Conservation (phyloP, 2,888 invertebrate genomes). For the Tridacna gigas region DNA sequence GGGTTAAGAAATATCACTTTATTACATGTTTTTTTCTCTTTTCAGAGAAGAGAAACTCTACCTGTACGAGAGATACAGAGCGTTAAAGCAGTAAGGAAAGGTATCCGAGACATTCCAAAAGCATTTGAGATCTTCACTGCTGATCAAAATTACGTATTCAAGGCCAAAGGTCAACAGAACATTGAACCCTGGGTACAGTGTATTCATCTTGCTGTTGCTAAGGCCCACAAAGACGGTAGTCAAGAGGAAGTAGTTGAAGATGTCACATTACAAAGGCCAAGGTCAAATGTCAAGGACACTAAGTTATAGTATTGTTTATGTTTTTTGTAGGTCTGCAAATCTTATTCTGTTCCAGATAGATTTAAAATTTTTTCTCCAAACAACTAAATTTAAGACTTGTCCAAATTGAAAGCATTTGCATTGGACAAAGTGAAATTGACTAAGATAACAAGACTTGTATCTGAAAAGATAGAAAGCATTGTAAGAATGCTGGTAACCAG, state of each 20-base stretch:
- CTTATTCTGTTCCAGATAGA: too few relatives aligned
- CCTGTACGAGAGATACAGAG: conserved; percentile 97
- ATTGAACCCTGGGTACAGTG: conserved; percentile 98
- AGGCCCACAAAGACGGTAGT: conserved; percentile 88
- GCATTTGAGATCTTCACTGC: conserved; percentile 98
- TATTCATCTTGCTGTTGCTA: conserved; percentile 95
- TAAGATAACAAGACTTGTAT: background rate
- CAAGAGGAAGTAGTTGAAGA: conserved; percentile 50
- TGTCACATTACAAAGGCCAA: conserved; percentile 65
- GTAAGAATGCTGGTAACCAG: background rate
- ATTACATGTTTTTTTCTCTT: conserved; percentile 23
- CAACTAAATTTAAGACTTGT: background rate
- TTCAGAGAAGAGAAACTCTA: conserved; percentile 91
- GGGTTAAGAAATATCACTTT: too few relatives aligned
- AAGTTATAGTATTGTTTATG: conserved; percentile 60
- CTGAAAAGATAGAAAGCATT: background rate
- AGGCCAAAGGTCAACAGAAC: conserved; percentile 97
- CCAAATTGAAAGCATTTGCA: background rate
- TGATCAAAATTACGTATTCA: conserved; percentile 94
- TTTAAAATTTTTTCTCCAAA: background rate
- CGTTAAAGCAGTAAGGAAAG: conserved; percentile 96
- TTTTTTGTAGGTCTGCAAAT: too few relatives aligned
- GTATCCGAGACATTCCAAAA: conserved; percentile 94
- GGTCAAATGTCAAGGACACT: conserved; percentile 69
- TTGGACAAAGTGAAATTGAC: background rate